phyloP scores from a whole-genome alignment of 2,797 vertebrate genomes.

The Cryptoprocta ferox region DNA sequence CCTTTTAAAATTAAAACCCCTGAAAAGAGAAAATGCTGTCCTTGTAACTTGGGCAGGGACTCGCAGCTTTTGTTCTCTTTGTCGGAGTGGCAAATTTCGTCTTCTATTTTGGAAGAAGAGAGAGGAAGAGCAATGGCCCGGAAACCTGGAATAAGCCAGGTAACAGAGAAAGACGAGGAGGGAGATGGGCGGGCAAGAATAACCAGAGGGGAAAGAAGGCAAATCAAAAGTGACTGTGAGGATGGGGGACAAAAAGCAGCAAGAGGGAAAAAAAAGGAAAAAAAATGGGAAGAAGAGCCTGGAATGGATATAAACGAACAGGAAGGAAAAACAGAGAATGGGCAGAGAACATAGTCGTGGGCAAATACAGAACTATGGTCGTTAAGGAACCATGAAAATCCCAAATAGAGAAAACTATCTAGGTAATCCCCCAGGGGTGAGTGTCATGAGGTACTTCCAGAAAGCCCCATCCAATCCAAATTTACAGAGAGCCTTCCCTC shows the following conservation, averaged over 20 bases:
- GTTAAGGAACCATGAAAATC: background rate
- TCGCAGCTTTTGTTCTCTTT: slow-evolving; percentile 71
- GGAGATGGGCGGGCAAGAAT: background rate
- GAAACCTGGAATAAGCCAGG: background rate
- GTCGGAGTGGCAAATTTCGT: slow-evolving; percentile 61
- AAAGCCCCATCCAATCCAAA: background rate
- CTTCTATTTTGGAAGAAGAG: slow-evolving; percentile 56
- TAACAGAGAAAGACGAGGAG: background rate
- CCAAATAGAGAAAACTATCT: fast-evolving
- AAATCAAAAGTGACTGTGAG: background rate
- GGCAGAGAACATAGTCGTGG: background rate
- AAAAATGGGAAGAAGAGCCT: background rate
- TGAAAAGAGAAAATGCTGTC: slow-evolving; percentile 75
- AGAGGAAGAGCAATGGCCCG: background rate
- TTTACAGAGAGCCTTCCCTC: background rate
- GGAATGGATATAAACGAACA: background rate
- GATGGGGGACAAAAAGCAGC: too few relatives aligned
- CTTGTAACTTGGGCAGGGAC: slow-evolving; percentile 73
- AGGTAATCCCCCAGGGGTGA: background rate
- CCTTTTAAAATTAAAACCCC: slow-evolving; percentile 70
- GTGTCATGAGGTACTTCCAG: background rate
- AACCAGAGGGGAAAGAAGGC: background rate
- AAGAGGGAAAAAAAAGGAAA: too few relatives aligned
- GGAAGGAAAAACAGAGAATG: background rate
- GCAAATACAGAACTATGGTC: background rate